A percentile compares a stretch with the other conserved stretches of the same genome.
Conservation (phyloP, 1,140 invertebrate species). For the Saccostrea echinata region DNA sequence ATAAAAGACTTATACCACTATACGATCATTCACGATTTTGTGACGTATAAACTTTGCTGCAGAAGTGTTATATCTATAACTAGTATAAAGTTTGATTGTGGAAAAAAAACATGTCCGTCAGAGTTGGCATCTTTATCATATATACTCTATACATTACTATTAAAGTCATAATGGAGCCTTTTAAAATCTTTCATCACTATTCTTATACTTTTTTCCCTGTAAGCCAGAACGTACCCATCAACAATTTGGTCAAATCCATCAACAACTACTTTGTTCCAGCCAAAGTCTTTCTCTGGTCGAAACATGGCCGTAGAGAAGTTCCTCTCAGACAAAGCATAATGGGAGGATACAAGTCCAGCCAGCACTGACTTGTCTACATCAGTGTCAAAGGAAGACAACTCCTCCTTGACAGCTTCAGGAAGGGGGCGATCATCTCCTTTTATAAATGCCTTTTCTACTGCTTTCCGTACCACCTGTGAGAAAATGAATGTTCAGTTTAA, state of each 20-base stretch:
- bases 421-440: constrained; percentile 42
- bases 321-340: constrained; percentile 38
- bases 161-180: no score
- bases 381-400: constrained; percentile 4
- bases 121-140: no score
- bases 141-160: no score
- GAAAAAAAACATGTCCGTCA: no score
- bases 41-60: no score
- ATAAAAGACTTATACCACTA: no score
- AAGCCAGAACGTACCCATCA: constrained; percentile 58
- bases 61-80: no score
- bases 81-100: no score
- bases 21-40: no score
- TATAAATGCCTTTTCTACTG: constrained; percentile 29
- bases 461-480: constrained; percentile 36
- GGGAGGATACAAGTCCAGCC: constrained; percentile 25
- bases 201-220: no score
- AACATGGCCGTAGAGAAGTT: constrained; percentile 62
- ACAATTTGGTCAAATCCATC: constrained; percentile 71
- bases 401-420: constrained; percentile 45
- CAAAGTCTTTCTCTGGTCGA: constrained; percentile 63
- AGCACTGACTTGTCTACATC: constrained; percentile 36
- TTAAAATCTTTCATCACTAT: no score
- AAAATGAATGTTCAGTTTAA: no score
- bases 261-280: constrained; percentile 64